phyloP scores from a whole-genome alignment of 2,888 invertebrate species.

The Acholoe squamosa region DNA sequence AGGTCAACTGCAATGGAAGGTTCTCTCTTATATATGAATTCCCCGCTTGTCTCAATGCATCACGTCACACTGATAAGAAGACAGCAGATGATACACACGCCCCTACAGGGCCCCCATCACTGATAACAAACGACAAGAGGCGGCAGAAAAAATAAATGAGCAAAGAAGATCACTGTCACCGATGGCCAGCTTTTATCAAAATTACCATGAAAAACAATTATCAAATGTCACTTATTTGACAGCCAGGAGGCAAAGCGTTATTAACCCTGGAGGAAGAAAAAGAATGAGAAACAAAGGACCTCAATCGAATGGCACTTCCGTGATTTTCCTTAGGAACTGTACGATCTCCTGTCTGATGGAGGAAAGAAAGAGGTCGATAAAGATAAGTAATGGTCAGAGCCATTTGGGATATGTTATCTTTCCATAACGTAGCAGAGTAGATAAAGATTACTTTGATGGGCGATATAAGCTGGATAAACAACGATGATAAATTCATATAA shows the following conservation, averaged over 20 bases:
- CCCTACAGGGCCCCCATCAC: not conserved
- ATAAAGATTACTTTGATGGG: too few species aligned
- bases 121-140: not conserved
- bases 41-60: not conserved
- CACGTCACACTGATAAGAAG: not conserved
- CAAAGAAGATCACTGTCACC: not conserved
- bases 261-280: not conserved
- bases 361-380: too few species aligned
- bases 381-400: too few species aligned
- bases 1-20: too few species aligned
- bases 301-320: not conserved
- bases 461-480: too few species aligned
- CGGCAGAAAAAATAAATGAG: constrained; percentile 1
- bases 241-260: not conserved
- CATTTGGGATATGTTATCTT: too few species aligned
- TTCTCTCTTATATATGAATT: too few species aligned
- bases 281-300: not conserved
- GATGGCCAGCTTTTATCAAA: constrained; percentile 36
- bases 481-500: too few species aligned
- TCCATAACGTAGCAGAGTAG: too few species aligned
- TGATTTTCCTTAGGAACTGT: not conserved
- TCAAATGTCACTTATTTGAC: not conserved
- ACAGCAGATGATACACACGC: not conserved
- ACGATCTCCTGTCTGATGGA: too few species aligned
- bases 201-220: constrained; percentile 25